Evolutionary conservation across 2,113 vertebrate species (phyloP).

Genomic region (Gadus macrocephalus): DNA sequence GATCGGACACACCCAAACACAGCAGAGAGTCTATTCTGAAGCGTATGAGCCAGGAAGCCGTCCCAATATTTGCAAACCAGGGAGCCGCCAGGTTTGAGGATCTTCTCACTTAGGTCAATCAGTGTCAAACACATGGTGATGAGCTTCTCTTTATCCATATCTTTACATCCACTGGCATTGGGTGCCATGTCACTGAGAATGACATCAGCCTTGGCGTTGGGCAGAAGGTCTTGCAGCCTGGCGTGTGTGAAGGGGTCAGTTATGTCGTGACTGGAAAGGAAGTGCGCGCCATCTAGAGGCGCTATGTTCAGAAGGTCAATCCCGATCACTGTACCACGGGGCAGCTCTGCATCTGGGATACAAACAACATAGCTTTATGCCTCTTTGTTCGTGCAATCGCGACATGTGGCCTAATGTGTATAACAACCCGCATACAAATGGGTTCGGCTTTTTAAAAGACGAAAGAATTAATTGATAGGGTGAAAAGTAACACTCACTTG

Average conservation of each 20-base stretch:
- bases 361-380: neutral
- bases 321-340: constrained; percentile 82
- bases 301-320: constrained; percentile 81
- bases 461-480: neutral
- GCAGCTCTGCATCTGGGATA: constrained; percentile 69
- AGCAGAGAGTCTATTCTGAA: constrained; percentile 72
- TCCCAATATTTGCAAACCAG: constrained; percentile 94
- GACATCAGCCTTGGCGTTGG: constrained; percentile 74
- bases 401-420: no score
- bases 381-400: no score
- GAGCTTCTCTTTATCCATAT: constrained; percentile 86
- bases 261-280: constrained; percentile 78
- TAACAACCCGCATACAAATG: no score
- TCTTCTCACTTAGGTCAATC: constrained; percentile 68
- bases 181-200: constrained; percentile 95
- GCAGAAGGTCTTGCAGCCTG: constrained; percentile 76
- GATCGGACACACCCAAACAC: constrained; percentile 73
- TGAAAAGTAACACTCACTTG: constrained; percentile 66
- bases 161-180: constrained; percentile 84
- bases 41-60: constrained; percentile 65
- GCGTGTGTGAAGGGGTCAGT: constrained; percentile 63
- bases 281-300: constrained; percentile 83
- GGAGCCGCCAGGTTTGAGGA: constrained; percentile 74
- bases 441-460: neutral
- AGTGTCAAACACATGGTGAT: constrained; percentile 77